Conservation (phyloP, 2,797 vertebrate genomes). For the Hyperoplus lanceolatus region DNA sequence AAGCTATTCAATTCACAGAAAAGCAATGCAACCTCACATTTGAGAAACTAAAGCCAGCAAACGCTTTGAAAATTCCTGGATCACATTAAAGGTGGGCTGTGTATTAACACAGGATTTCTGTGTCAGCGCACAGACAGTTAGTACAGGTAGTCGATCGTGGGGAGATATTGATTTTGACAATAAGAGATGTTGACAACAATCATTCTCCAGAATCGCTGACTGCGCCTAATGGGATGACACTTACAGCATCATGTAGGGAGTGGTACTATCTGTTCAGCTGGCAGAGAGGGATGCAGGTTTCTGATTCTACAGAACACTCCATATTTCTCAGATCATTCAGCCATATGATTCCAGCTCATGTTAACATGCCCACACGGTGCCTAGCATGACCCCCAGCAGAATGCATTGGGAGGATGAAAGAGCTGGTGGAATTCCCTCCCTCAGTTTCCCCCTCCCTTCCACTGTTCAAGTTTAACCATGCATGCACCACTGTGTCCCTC, state of each 20-base stretch:
- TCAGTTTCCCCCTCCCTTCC: neutral
- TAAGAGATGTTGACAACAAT: too few species aligned
- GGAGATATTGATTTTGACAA: too few species aligned
- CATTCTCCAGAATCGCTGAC: too few species aligned
- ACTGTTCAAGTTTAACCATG: conserved; percentile 9
- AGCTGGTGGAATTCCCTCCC: conserved; percentile 27
- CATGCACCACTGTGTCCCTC: neutral
- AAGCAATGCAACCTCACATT: neutral
- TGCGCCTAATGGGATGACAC: too few species aligned
- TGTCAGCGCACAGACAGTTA: too few species aligned
- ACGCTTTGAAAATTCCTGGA: neutral
- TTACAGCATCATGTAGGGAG: neutral
- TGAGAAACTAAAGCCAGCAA: neutral
- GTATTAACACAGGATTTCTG: too few species aligned
- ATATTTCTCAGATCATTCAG: conserved; percentile 12
- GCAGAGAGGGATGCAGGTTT: conserved; percentile 8
- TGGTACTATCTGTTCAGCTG: neutral
- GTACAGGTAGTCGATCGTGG: too few species aligned
- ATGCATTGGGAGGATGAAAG: conserved; percentile 36
- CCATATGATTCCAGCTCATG: conserved; percentile 19
- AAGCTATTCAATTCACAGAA: neutral
- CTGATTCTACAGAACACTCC: neutral
- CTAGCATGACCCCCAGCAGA: conserved; percentile 7
- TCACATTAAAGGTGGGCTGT: neutral
- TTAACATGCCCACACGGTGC: conserved; percentile 11